These are phyloP conservation scores for Micromussa lordhowensis DNA, from an alignment of 92 coral and sea anemone genomes.

Conservation along the genomic window DNA sequence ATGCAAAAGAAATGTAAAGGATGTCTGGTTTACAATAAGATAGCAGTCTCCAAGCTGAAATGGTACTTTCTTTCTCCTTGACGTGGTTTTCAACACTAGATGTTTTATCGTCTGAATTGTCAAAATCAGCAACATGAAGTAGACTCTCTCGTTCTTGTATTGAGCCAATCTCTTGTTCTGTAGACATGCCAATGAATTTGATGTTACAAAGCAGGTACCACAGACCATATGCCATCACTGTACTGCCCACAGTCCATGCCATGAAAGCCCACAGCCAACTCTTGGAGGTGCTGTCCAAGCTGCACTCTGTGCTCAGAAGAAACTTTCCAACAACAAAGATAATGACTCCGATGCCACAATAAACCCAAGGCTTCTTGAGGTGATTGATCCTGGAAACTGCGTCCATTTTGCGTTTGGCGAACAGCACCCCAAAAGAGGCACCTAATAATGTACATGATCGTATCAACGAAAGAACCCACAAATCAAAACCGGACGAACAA, in stretches of 20 bases:
- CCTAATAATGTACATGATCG: conserved; percentile 77
- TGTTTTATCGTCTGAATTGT: conserved; percentile 7
- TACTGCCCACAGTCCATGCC: conserved; percentile 69
- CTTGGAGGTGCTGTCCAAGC: conserved; percentile 45
- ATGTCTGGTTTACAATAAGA: conserved; percentile 91
- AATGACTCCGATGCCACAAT: conserved; percentile 54
- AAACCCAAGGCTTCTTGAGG: conserved; percentile 67
- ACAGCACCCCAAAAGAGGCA: conserved; percentile 68
- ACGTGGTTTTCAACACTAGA: conserved; percentile 29
- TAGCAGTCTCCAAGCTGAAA: conserved; percentile 73
- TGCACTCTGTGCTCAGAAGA: conserved; percentile 88
- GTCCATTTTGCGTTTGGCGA: conserved; percentile 55
- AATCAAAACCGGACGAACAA: conserved; percentile 81
- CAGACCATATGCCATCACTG: conserved; percentile 57
- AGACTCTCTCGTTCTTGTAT: conserved; percentile 75
- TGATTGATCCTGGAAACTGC: conserved; percentile 76
- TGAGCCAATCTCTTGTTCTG: conserved; percentile 83
- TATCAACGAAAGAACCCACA: conserved; percentile 77
- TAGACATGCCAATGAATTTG: conserved; percentile 40
- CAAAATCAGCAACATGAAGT: conserved; percentile 46
- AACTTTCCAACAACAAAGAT: conserved; percentile 79
- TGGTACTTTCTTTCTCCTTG: conserved; percentile 43
- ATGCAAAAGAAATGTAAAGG: conserved; percentile 75
- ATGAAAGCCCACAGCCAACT: conserved; percentile 81
- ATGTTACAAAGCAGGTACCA: conserved; percentile 77